Percentiles rank a stretch among this genome's conserved stretches.
Evolutionary conservation across 2,888 invertebrate genomes (phyloP).

Genomic region (Cephalotes varians): DNA sequence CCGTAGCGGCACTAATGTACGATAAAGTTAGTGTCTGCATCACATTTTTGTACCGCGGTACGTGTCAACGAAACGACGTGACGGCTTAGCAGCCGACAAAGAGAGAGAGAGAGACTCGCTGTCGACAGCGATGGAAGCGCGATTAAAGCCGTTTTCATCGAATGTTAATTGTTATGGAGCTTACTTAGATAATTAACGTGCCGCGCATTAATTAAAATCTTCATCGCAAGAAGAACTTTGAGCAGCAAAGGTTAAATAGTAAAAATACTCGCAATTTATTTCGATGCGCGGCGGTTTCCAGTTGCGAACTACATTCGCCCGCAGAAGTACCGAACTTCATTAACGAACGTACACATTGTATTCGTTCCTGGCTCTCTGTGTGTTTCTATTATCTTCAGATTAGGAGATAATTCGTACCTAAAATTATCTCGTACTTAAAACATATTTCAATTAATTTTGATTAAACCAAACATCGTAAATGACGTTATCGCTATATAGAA

Average conservation of each 20-base stretch:
- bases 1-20: slow-evolving; percentile 62
- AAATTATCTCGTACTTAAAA: background rate
- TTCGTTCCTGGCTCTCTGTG: background rate
- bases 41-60: slow-evolving; percentile 62
- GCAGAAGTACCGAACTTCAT: background rate
- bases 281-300: background rate
- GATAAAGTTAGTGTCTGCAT: slow-evolving; percentile 66
- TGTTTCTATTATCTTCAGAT: slow-evolving; percentile 4
- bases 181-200: slow-evolving; percentile 2
- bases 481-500: background rate
- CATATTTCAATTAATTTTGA: slow-evolving; percentile 24
- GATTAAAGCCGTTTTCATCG: slow-evolving; percentile 38
- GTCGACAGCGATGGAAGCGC: background rate
- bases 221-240: background rate
- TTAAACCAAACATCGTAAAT: background rate
- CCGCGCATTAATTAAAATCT: slow-evolving; percentile 2
- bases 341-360: slow-evolving; percentile 9
- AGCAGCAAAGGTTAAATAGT: background rate
- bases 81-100: slow-evolving; percentile 10
- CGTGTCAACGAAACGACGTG: slow-evolving; percentile 49
- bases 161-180: slow-evolving; percentile 48
- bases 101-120: background rate
- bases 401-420: background rate
- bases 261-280: slow-evolving; percentile 8
- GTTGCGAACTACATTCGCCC: background rate